phyloP scores from a whole-genome alignment of 2,888 invertebrate species.

The Drosophila anceps region DNA sequence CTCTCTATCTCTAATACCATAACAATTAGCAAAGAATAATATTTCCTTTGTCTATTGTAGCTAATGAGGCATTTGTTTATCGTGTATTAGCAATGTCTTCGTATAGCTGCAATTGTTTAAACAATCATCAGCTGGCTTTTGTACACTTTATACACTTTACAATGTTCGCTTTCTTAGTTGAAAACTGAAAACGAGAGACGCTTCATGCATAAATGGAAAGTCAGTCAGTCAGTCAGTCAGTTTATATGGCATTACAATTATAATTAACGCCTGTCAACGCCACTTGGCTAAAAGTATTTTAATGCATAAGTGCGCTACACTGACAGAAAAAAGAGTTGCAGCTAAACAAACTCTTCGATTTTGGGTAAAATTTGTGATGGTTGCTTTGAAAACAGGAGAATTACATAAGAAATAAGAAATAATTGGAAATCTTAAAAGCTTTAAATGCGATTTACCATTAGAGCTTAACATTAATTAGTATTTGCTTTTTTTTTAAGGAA shows the following conservation, averaged over 20 bases:
- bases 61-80: slow-evolving; percentile 39
- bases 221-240: slow-evolving; percentile 26
- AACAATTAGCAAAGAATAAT: slow-evolving; percentile 27
- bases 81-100: slow-evolving; percentile 11
- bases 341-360: neutral
- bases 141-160: slow-evolving; percentile 1
- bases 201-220: slow-evolving; percentile 58
- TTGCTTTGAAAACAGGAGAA: neutral
- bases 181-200: slow-evolving; percentile 26
- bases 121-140: slow-evolving; percentile 32
- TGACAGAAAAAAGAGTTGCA: slow-evolving; percentile 7
- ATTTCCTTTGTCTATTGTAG: slow-evolving; percentile 16
- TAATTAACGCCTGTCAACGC: slow-evolving; percentile 53
- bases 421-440: neutral
- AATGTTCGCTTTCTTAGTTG: slow-evolving; percentile 34
- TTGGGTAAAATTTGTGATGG: neutral
- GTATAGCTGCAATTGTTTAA: slow-evolving; percentile 40
- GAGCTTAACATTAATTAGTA: neutral
- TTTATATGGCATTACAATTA: slow-evolving; percentile 53
- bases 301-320: slow-evolving; percentile 34
- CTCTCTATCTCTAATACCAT: neutral
- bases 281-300: slow-evolving; percentile 22
- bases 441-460: neutral
- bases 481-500: neutral
- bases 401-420: neutral